These are phyloP conservation scores for Pyrgilauda ruficollis DNA, from an alignment of 2,113 vertebrate genomes.

Conservation along the genomic window DNA sequence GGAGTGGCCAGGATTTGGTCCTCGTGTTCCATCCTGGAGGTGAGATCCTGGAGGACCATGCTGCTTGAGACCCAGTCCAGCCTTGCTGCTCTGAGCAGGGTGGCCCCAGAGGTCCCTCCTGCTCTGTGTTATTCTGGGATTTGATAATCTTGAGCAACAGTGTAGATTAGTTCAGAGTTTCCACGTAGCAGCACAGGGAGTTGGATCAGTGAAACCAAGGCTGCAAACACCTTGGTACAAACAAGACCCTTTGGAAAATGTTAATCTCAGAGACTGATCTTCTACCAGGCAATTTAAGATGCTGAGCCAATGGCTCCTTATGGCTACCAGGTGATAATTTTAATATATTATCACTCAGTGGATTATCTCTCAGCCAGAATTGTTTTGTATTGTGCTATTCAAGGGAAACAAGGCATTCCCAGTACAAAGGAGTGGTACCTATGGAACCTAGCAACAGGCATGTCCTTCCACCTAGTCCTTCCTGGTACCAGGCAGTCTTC, in stretches of 20 bases:
- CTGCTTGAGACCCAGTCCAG: neutral
- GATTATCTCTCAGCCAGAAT: neutral
- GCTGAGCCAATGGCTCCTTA: neutral
- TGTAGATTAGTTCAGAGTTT: neutral
- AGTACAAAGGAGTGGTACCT: neutral
- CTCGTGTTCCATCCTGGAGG: neutral
- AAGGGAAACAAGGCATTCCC: neutral
- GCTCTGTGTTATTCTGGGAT: fast-evolving
- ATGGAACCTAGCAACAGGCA: neutral
- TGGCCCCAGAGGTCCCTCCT: neutral
- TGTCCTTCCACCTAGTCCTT: neutral
- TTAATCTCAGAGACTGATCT: neutral
- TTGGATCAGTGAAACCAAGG: neutral
- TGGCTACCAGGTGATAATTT: neutral
- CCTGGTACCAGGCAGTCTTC: neutral
- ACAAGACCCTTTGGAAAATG: neutral
- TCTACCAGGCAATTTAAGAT: neutral
- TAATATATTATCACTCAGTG: neutral
- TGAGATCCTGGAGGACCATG: fast-evolving
- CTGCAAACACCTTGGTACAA: neutral
- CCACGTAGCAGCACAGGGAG: neutral
- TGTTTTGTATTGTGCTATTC: neutral
- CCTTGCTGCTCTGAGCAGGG: neutral
- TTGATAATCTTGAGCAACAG: neutral
- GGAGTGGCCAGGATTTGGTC: neutral